A percentile compares a stretch with the other conserved stretches of the same genome.
Evolutionary conservation across 37 sponge, comb jelly and placozoan species (phyloP).

Genomic region (Spongilla lacustris): DNA sequence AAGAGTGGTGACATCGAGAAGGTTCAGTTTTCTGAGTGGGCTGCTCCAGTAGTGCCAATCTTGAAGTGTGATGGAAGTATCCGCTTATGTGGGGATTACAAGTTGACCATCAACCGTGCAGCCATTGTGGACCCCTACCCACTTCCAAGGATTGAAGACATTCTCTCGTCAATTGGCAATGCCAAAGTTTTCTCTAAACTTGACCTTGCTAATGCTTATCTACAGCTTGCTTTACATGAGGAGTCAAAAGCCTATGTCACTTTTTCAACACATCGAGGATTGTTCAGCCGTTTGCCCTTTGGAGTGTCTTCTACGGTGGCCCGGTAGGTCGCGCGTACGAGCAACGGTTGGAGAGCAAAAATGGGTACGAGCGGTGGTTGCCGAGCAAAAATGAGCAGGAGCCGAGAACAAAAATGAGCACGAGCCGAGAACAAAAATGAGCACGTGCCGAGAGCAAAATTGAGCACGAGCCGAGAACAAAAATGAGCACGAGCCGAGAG

Average conservation of each 20-base stretch:
- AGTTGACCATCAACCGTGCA: slow-evolving; percentile 44
- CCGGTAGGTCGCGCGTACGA: too few relatives aligned
- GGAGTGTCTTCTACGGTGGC: slow-evolving; percentile 18
- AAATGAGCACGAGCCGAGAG: too few relatives aligned
- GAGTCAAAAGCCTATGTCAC: not conserved
- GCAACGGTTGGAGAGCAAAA: too few relatives aligned
- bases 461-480: too few relatives aligned
- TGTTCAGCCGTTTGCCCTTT: slow-evolving; percentile 9
- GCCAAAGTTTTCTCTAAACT: slow-evolving; percentile 48
- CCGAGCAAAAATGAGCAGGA: too few relatives aligned
- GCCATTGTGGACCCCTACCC: slow-evolving; percentile 39
- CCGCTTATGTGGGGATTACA: slow-evolving; percentile 51
- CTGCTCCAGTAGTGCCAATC: slow-evolving; percentile 70
- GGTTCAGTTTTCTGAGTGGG: slow-evolving; percentile 67
- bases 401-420: too few relatives aligned
- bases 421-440: too few relatives aligned
- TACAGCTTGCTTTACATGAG: slow-evolving; percentile 4
- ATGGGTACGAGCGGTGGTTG: too few relatives aligned
- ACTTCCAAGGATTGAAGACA: slow-evolving; percentile 43
- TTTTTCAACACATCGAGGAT: not conserved
- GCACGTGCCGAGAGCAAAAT: too few relatives aligned
- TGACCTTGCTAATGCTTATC: slow-evolving; percentile 25
- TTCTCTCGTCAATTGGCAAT: slow-evolving; percentile 22
- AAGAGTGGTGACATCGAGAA: slow-evolving; percentile 31
- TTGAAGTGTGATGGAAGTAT: slow-evolving; percentile 30